A percentile compares a stretch with the other conserved stretches of the same genome.
Evolutionary conservation across 2,113 vertebrate genomes (phyloP).

Genomic region (Talpa occidentalis): DNA sequence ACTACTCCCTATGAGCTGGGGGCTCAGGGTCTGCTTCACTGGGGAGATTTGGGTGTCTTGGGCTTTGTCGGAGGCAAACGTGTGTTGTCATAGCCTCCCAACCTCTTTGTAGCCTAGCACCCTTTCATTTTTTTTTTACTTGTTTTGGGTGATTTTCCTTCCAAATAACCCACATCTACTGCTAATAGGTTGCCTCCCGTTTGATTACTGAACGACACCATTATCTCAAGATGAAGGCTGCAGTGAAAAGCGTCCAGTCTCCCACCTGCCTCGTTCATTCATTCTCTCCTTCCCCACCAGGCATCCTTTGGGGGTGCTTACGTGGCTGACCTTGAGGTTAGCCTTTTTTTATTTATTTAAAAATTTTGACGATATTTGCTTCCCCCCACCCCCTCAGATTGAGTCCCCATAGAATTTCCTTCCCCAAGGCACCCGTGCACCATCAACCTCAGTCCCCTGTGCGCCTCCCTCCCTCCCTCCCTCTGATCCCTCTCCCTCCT

Average conservation of each 20-base stretch:
- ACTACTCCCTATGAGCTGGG: background rate
- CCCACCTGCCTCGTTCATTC: background rate
- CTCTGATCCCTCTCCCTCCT: too few species aligned
- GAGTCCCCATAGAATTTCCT: too few species aligned
- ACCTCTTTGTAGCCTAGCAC: background rate
- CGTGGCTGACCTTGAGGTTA: background rate
- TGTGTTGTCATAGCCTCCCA: background rate
- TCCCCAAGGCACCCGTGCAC: too few species aligned
- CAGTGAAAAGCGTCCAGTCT: background rate
- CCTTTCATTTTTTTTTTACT: background rate
- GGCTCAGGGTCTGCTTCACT: background rate
- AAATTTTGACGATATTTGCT: too few species aligned
- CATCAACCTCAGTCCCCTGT: too few species aligned
- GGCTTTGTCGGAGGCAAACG: background rate
- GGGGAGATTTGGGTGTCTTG: background rate
- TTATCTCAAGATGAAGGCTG: background rate
- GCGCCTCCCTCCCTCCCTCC: too few species aligned
- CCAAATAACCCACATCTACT: background rate
- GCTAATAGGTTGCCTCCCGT: background rate
- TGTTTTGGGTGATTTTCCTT: slow-evolving; percentile 18
- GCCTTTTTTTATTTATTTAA: too few species aligned
- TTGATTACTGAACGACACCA: background rate
- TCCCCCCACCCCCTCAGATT: too few species aligned
- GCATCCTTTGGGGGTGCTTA: background rate
- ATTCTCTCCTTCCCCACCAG: background rate